A percentile compares a stretch with the other conserved stretches of the same genome.
phyloP scores from a whole-genome alignment of 2,888 invertebrate genomes.

The Dorcus hopei region DNA sequence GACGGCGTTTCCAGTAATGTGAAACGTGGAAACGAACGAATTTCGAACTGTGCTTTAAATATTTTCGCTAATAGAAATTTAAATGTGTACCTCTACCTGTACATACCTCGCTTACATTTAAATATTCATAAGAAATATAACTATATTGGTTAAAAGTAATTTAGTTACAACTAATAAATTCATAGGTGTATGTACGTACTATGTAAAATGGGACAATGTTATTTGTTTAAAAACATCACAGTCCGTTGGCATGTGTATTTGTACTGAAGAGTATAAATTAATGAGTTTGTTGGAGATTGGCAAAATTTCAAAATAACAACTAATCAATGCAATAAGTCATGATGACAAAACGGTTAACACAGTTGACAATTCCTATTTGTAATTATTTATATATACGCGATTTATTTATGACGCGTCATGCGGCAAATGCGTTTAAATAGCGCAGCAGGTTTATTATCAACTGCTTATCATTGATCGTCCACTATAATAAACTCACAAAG shows the following conservation, averaged over 20 bases:
- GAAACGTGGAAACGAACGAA: background rate
- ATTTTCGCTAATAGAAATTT: background rate
- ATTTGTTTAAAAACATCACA: background rate
- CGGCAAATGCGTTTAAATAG: constrained; percentile 18
- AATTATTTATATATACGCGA: constrained; percentile 18
- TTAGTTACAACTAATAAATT: too few relatives aligned
- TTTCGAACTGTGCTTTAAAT: background rate
- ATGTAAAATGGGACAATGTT: too few relatives aligned
- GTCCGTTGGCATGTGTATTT: background rate
- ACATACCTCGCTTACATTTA: too few relatives aligned
- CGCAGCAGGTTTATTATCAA: constrained; percentile 19
- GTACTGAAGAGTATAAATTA: background rate
- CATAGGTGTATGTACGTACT: too few relatives aligned
- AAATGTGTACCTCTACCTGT: too few relatives aligned
- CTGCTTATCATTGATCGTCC: constrained; percentile 26
- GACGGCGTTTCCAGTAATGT: background rate
- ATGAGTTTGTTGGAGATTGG: constrained; percentile 10
- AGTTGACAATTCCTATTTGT: constrained; percentile 18
- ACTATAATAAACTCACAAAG: constrained; percentile 18
- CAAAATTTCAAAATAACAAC: constrained; percentile 16
- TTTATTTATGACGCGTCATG: constrained; percentile 18
- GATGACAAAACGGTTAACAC: constrained; percentile 11
- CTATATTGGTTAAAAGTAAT: too few relatives aligned
- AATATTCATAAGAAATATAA: too few relatives aligned
- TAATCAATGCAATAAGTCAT: constrained; percentile 15